phyloP scores from a whole-genome alignment of 2,113 vertebrate species.

The Sceloporus tristichus region DNA sequence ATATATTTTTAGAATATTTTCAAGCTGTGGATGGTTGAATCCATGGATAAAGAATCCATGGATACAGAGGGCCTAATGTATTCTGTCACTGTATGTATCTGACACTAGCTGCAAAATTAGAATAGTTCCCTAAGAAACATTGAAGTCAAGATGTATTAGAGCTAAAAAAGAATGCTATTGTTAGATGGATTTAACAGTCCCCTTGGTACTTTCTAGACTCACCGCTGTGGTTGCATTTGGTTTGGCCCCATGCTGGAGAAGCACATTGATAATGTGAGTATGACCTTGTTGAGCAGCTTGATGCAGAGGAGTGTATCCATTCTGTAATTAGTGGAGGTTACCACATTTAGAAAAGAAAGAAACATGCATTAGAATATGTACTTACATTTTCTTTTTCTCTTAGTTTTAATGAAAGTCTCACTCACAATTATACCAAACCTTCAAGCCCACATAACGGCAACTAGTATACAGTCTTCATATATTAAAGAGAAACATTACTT shows the following conservation, averaged over 20 bases:
- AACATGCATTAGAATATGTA: conserved; percentile 52
- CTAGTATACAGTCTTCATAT: not conserved
- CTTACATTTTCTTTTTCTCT: conserved; percentile 12
- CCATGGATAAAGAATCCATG: no score
- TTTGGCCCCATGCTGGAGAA: conserved; percentile 93
- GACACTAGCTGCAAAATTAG: conserved; percentile 66
- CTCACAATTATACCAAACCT: conserved; percentile 16
- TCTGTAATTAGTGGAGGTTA: conserved; percentile 71
- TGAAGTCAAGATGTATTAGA: not conserved
- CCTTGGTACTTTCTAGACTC: conserved; percentile 55
- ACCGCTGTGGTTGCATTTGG: conserved; percentile 92
- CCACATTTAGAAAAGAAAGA: conserved; percentile 31
- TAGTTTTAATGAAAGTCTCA: conserved; percentile 27
- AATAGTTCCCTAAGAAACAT: conserved; percentile 1
- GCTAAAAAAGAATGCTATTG: not conserved
- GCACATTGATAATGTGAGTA: conserved; percentile 94
- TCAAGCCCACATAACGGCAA: not conserved
- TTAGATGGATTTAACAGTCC: not conserved
- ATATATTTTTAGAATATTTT: no score
- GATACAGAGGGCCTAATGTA: not conserved
- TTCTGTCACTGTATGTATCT: conserved; percentile 52
- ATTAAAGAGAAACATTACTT: no score
- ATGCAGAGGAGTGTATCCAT: conserved; percentile 95
- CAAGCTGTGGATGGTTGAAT: no score
- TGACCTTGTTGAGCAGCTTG: conserved; percentile 98